phyloP scores from a whole-genome alignment of 2,797 vertebrate species.

The Eulemur albifrons region DNA sequence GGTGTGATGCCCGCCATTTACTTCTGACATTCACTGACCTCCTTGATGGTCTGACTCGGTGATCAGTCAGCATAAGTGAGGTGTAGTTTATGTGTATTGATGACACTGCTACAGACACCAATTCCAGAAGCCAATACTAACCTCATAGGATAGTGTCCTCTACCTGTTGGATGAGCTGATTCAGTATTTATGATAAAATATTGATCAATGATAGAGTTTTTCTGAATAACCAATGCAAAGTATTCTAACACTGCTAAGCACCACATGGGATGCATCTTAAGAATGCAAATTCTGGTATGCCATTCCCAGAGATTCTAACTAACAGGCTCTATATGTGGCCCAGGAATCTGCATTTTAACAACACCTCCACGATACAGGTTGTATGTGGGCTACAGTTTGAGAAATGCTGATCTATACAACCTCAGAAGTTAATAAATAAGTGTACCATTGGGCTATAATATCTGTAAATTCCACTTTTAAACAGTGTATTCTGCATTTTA shows the following conservation, averaged over 20 bases:
- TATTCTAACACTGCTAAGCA: neutral
- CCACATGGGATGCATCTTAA: neutral
- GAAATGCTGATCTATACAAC: neutral
- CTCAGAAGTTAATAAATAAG: neutral
- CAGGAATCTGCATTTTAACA: neutral
- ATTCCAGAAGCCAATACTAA: neutral
- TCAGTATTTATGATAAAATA: neutral
- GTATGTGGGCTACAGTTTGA: neutral
- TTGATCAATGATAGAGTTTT: neutral
- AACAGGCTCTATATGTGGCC: neutral
- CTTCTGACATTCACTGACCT: neutral
- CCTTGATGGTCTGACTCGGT: neutral
- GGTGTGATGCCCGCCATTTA: neutral
- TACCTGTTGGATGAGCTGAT: neutral
- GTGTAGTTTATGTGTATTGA: neutral
- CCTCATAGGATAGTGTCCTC: neutral
- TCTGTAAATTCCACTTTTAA: neutral
- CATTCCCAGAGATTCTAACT: neutral
- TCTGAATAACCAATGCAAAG: neutral
- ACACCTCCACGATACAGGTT: neutral
- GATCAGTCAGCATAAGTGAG: neutral
- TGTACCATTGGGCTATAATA: neutral
- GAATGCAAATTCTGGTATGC: neutral
- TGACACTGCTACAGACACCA: neutral
- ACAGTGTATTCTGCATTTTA: neutral